Base-by-base conservation (phyloP, 2,797 vertebrate species). In the Melanotaenia parkinsoni region DNA sequence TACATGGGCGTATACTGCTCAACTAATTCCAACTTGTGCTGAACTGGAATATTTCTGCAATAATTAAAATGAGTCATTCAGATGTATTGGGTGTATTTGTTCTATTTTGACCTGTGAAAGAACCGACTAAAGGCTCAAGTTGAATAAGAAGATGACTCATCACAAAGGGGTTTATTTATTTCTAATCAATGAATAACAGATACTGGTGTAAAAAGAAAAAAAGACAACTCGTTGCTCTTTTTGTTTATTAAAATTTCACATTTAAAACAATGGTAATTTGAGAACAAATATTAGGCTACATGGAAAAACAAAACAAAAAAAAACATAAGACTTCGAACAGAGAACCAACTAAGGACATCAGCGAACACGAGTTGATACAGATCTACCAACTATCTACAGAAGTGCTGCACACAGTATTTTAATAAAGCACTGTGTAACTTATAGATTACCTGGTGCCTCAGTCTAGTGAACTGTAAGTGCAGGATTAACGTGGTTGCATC, bases 191-290 rank as follows among this genome's bases (percentile, higher is more conserved):
- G 30, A 22, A 51, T 33, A 33, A 51, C 10, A 33, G n/a, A 47
- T 50, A 22, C 9, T 24, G 11, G 14, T 32, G 8, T 26, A 33
- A 33, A 28, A 26, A 30, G 16, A 56, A 26, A 28, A 30, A 28
- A 53, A 7, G 14, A 68, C 40, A 37, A 51, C 3, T 43, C 3
- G 24, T 33, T 9, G 13, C 58, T 65, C 60, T 80, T 76, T 75
- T 84, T 87, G 81, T 93, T 93, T 94, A 94, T 91, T 93, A 85
- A 79, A 92, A 88, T 63, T 84, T 89, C 78, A 85, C 91, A 86
- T 77, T 91, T 92, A 86, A 90, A 92, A 92, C 81, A 85, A 83
- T 88, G 68, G 75, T 84, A 72, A 87, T 86, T 90, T 90, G 66
- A 92, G 84, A 89, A 83, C 72, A 91, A 91, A 84, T 85, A 84